A percentile compares a stretch with the other conserved stretches of the same genome.
Evolutionary conservation across 2,113 vertebrate species (phyloP).

Genomic region (Polyodon spathula): DNA sequence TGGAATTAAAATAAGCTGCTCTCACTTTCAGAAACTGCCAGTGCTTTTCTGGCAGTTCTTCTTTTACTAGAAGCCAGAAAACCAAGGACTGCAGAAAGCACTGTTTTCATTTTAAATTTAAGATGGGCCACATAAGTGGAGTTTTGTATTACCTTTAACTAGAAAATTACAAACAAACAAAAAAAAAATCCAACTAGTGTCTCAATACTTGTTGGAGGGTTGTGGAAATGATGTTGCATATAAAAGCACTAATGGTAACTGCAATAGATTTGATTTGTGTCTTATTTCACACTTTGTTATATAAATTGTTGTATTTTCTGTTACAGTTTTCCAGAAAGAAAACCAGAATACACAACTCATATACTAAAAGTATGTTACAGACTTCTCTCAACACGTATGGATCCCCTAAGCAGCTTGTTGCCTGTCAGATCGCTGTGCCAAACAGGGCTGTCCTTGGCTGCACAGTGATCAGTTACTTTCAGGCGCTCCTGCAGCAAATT

Average conservation of each 20-base stretch:
- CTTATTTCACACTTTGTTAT: too few species aligned
- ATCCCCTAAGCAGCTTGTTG: conserved; percentile 42
- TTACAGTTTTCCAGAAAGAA: conserved; percentile 42
- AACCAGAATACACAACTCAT: conserved; percentile 20
- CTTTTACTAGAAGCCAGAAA: too few species aligned
- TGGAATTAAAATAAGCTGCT: neutral
- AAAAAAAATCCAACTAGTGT: neutral
- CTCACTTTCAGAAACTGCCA: too few species aligned
- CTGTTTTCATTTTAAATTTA: neutral
- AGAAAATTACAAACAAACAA: neutral
- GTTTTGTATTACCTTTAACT: neutral
- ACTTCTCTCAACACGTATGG: conserved; percentile 26
- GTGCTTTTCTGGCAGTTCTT: too few species aligned
- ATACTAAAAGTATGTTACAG: conserved; percentile 30
- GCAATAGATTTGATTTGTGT: too few species aligned
- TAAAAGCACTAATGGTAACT: too few species aligned
- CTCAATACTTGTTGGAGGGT: neutral
- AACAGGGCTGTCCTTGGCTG: conserved; percentile 40
- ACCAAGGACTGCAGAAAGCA: too few species aligned
- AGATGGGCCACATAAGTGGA: neutral
- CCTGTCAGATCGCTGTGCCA: conserved; percentile 59
- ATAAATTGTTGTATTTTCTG: conserved; percentile 13
- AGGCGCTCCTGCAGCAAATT: conserved; percentile 35
- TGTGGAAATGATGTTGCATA: too few species aligned
- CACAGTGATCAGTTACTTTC: conserved; percentile 58